Evolutionary conservation across 2,797 vertebrate genomes (phyloP), one percentile per base, ranked within the genome.

Genomic region (Neosilurus mollespiculum): DNA sequence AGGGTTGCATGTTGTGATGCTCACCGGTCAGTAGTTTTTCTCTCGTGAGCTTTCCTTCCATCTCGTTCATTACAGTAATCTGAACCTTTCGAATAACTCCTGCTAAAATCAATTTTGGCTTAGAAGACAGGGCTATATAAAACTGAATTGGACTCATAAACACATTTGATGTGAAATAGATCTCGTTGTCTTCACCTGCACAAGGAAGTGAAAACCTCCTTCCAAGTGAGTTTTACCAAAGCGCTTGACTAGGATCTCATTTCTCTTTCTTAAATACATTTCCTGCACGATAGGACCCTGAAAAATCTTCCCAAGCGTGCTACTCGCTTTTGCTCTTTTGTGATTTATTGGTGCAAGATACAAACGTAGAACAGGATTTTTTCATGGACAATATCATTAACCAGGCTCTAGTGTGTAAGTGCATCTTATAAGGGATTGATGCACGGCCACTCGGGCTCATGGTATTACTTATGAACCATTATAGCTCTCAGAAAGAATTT

Each of bases 341-440:
- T 64, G 51, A 81, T 72, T 72, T 61, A 81, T 72, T 30, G 80
- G 58, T 61, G 8, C 9, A 2, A 71, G 67, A 30, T 9, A 8
- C 56, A 62, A 24, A 34, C 30, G 69, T 81, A 37, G 30, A 81
- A 73, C 24, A 64, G 70, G 59, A 82, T 71, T 78, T 34, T 61
- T 70, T 51, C 24, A 78, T 30, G 7, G 24, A 54, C 56, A 72
- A 65, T 65, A 90, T 90, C 91, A 92, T 93, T 92, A 93, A 93
- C 91, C 82, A 88, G 89, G 88, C 87, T 90, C 88, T 90, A 90
- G 88, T 90, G 90, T 89, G 90, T 85, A 88, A 91, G 90, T 83
- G 89, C 84, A 80, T 91, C 86, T 84, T 86, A n/a, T 87, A 65
- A 89, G 87, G 43, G 86, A 88, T 89, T 90, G 90, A 93, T 93